These are phyloP conservation scores for Aleiodes testaceus DNA, from an alignment of 2,888 invertebrate genomes.

Conservation along the genomic window DNA sequence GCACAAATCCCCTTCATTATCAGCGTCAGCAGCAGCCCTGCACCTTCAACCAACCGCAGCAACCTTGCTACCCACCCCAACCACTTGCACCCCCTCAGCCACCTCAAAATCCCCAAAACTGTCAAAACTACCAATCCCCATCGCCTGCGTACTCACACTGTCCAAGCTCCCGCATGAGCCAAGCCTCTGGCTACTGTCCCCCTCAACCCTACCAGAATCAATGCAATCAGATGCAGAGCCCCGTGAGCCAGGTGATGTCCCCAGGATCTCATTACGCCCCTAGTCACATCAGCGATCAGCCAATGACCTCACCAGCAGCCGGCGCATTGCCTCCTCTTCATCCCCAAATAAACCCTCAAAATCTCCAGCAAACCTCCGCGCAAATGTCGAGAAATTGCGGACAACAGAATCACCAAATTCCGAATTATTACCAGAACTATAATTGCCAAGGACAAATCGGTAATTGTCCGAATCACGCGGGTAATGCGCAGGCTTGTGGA, in stretches of 20 bases:
- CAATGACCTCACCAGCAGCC: slow-evolving; percentile 68
- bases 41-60: slow-evolving; percentile 54
- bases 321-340: slow-evolving; percentile 68
- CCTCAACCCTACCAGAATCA: slow-evolving; percentile 62
- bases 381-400: slow-evolving; percentile 67
- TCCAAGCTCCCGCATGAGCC: slow-evolving; percentile 64
- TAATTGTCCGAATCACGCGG: slow-evolving; percentile 54
- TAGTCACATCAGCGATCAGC: slow-evolving; percentile 67
- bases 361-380: slow-evolving; percentile 61
- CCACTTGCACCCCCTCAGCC: slow-evolving; percentile 52
- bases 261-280: slow-evolving; percentile 68
- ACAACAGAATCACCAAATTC: slow-evolving; percentile 59
- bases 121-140: slow-evolving; percentile 61
- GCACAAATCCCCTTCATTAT: slow-evolving; percentile 67
- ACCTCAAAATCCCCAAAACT: slow-evolving; percentile 45
- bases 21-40: slow-evolving; percentile 63
- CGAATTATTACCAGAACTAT: slow-evolving; percentile 61
- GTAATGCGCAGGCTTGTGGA: slow-evolving; percentile 42
- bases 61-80: slow-evolving; percentile 60
- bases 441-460: slow-evolving; percentile 62
- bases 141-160: slow-evolving; percentile 65
- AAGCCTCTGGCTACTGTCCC: slow-evolving; percentile 64
- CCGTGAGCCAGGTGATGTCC: slow-evolving; percentile 66
- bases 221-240: slow-evolving; percentile 57
- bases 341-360: slow-evolving; percentile 64